Base-by-base conservation (phyloP, 1,140 invertebrate species). In the Diorhabda elongata region DNA sequence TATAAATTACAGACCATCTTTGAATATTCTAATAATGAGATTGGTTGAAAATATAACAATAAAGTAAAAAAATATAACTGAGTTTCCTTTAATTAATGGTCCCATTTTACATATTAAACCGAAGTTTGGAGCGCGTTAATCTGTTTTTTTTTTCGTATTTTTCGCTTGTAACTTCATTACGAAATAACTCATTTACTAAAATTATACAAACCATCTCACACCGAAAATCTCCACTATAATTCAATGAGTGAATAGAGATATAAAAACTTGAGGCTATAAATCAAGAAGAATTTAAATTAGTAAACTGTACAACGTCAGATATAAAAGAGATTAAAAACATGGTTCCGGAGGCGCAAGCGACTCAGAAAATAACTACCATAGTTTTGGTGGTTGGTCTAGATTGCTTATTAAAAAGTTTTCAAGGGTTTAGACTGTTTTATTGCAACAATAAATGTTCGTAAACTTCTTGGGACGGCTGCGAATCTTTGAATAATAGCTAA, bases 351-450 rank as follows among this genome's bases (percentile, higher is more conserved):
- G 64, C 64, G 47, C 52, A 58, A 65, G 64, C 57, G 64, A 62
- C 61, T 65, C 44, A 42, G 64, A 57, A 65, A 65, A 65, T 65
- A 65, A 65, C 64, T 65, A 65, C 64, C 64, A 52, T 65, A 65
- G 64, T 65, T 65, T 58, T 65, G 44, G 64, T 65, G 64, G 64
- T 45, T 56, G n/a, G 64, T n/a, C 56, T 65, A 65, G 64, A 65
- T 65, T 65, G 64, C 64, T 65, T 65, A 65, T 65, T 65, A 65
- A 57, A 65, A 65, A 65, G 64, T 65, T 65, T 65, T 65, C 64
- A 65, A 65, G 64, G 64, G 47, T 65, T 65, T 56, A 65, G 64
- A 47, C 64, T 65, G 64, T 58, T 65, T 65, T 65, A 65, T 42
- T 65, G 42, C 47, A 58, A 65, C 64, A 65, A 65, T 65, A 65